Conservation (phyloP, 1,140 invertebrate genomes). For the Zeugodacus cucurbitae region DNA sequence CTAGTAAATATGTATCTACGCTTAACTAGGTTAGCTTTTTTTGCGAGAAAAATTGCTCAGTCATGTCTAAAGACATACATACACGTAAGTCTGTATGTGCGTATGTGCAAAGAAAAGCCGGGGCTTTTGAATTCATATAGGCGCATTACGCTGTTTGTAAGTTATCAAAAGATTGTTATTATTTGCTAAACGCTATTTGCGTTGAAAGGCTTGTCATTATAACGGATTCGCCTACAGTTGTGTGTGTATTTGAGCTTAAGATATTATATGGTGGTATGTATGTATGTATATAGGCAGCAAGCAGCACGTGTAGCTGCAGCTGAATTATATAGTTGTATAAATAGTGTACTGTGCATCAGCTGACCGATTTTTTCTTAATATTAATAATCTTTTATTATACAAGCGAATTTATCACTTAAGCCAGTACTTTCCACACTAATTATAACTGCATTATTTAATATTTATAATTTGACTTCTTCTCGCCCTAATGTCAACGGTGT, state of each 20-base stretch:
- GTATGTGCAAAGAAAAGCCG: not conserved
- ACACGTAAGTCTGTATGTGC: not conserved
- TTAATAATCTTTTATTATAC: not conserved
- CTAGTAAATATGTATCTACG: not conserved
- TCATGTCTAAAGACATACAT: not conserved
- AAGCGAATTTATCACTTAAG: not conserved
- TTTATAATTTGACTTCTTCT: no score
- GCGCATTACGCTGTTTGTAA: not conserved
- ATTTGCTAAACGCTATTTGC: conserved; percentile 11
- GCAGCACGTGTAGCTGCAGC: not conserved
- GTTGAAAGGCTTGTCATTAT: not conserved
- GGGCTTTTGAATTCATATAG: not conserved
- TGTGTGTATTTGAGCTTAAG: not conserved
- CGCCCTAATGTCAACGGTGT: no score
- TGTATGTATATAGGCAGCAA: not conserved
- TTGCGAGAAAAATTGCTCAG: not conserved
- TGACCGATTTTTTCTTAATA: not conserved
- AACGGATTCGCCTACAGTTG: not conserved
- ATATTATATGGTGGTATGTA: not conserved
- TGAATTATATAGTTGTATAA: not conserved
- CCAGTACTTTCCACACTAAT: no score
- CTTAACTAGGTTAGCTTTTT: not conserved
- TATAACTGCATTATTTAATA: no score
- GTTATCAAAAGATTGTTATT: not conserved
- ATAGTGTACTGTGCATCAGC: not conserved